These are phyloP conservation scores for Capitulum mitella DNA, from an alignment of 2,888 invertebrate genomes.

Conservation along the genomic window DNA sequence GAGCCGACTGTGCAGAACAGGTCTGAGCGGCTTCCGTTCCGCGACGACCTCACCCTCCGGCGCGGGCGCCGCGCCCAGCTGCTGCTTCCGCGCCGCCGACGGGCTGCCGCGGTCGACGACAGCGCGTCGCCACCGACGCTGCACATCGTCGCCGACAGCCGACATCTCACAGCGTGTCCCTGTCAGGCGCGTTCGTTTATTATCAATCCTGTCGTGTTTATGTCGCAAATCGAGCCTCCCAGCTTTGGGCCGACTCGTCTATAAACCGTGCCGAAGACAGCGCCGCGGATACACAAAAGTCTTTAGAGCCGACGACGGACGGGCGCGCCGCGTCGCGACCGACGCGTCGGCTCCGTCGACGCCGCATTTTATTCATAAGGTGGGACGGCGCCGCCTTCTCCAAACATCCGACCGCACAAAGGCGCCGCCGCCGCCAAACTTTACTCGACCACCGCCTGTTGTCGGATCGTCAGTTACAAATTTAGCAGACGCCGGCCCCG, in stretches of 20 bases:
- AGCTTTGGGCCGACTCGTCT: neutral
- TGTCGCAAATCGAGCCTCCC: constrained; percentile 21
- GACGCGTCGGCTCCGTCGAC: constrained; percentile 4
- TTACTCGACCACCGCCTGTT: neutral
- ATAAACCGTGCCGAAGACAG: constrained; percentile 14
- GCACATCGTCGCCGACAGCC: neutral
- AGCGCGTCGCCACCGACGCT: neutral
- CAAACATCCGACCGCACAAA: constrained; percentile 15
- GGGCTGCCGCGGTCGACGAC: neutral
- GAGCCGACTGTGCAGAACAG: no score
- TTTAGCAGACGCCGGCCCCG: neutral
- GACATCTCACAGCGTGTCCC: constrained; percentile 3
- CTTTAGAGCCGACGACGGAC: constrained; percentile 13
- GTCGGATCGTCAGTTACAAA: neutral
- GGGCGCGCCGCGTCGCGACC: neutral
- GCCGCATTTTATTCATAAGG: constrained; percentile 23
- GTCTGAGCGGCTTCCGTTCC: no score
- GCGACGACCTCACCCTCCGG: no score
- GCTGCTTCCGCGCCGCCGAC: no score
- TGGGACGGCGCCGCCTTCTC: neutral
- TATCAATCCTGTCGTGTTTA: constrained; percentile 17
- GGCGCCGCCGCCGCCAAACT: neutral
- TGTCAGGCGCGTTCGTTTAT: constrained; percentile 18
- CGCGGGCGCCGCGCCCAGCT: no score
- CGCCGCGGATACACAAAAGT: neutral